Evolutionary conservation across 2,888 invertebrate genomes (phyloP), one percentile per base, ranked within the genome.

Genomic region (Agrotis clavis): DNA sequence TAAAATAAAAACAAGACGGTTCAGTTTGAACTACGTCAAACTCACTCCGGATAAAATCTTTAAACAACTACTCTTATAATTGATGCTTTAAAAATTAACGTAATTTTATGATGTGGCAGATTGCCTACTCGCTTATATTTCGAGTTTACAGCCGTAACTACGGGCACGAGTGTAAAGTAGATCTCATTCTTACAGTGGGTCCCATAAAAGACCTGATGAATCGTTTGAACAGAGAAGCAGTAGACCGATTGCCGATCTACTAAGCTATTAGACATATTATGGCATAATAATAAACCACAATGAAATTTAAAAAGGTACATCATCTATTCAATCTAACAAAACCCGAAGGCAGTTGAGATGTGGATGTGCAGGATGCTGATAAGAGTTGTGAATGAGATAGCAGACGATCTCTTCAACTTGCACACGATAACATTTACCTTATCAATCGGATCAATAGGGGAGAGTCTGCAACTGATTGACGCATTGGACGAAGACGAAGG

Each of bases 81-180:
- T 78, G 53, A 86, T 84, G 84, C 63, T 77, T 77, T 60, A 71
- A 78, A 81, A 84, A 81, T 77, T 80, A 74, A 80, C 45, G 59
- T 69, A 65, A 25, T 60, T 64, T 73, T 90, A 93, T 92, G 89
- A 96, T 96, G 96, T 96, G 96, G 96, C 94, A 95, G 88, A 94
- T 96, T 84, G 94, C 95, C 87, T 96, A 95, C 87, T 95, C 94
- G 18, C 86, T 95, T 73, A 94, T 96, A 87, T 93, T 95, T 81
- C 88, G 92, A 86, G 87, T 94, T 60, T 93, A 91, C 84, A 94
- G 89, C 81, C 91, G 86, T 73, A 90, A 91, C 81, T 92, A 91
- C 88, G 92, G 92, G 50, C 93, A 94, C 90, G 95, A 96, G 86
- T 95, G 94, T 82, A 94, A 95, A 88, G 88, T 96, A 70, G 95